Evolutionary conservation across 92 coral and sea anemone species (phyloP), one percentile per base, ranked within the genome.

Genomic region (Muricea muricata): DNA sequence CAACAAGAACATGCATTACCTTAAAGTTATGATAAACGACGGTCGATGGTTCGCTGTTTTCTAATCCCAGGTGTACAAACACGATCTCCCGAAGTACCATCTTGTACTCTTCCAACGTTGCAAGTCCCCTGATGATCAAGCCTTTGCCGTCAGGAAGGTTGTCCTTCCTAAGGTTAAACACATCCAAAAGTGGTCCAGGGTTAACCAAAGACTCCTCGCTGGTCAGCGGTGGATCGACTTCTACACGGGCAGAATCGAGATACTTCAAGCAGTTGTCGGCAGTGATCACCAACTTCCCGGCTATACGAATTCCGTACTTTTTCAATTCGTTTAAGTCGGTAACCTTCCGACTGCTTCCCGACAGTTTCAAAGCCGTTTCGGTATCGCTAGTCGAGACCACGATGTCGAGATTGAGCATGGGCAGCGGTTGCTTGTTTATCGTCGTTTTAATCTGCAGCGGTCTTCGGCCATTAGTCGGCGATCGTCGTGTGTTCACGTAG

Each of bases 381-480:
- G n/a, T 80, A 5, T 85, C 81, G 83, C 88, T 93, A 28, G 74
- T 79, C 56, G 92, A 91, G 15, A 96, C 91, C 23, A 71, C 40
- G 25, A 96, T 33, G 33, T 80, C 85, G 25, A 93, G 54, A 47
- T 63, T 15, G 55, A 93, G 25, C 6, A 85, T 77, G 15, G 87
- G 83, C 28, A 79, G 75, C 9, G 91, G 55, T 58, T 72, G 69
- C 6, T 75, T 78, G 47, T 91, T 90, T 25, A 91, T 72, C 80
- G 52, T 85, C 68, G 94, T 34, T 31, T 66, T 11, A 28, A 94
- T 89, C 61, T 83, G 83, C 73, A 96, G 60, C 15, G 90, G 79
- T 84, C 99, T 90, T 15, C 72, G 87, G 33, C 99, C 99, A 45
- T 85, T 82, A 29, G 99, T 96, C 17, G 99, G 99, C 4, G 92